Evolutionary conservation across 2,797 vertebrate species (phyloP).

Genomic region (Pyrocephalus nanus): DNA sequence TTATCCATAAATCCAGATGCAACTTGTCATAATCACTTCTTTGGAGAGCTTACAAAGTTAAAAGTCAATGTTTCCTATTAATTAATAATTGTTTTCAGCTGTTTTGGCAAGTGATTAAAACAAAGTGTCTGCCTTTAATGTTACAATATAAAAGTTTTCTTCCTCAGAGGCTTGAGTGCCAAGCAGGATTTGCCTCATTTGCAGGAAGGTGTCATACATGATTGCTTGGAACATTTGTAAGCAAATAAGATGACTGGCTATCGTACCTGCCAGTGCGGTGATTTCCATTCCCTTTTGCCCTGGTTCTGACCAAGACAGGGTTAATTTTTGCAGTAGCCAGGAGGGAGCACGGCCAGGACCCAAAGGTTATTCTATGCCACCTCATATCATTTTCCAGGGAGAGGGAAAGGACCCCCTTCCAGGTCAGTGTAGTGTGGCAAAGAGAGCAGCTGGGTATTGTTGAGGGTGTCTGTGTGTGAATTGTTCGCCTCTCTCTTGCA

Average conservation of each 20-base stretch:
- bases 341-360: background rate
- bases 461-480: background rate
- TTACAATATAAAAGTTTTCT: conserved; percentile 69
- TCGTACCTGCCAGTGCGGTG: background rate
- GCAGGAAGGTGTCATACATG: conserved; percentile 41
- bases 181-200: conserved; percentile 53
- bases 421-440: rapidly evolving
- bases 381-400: background rate
- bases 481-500: rapidly evolving
- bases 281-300: background rate
- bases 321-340: background rate
- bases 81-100: conserved; percentile 94
- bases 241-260: background rate
- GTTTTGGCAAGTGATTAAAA: conserved; percentile 84
- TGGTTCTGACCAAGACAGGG: background rate
- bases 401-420: background rate
- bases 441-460: background rate
- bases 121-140: conserved; percentile 78
- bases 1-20: conserved; percentile 78
- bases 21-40: conserved; percentile 73
- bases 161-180: conserved; percentile 43
- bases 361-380: background rate
- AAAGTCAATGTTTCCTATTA: conserved; percentile 89
- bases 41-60: conserved; percentile 76
- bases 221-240: background rate